Conservation (phyloP, 2,888 invertebrate species). For the Eutolmus rufibarbis region DNA sequence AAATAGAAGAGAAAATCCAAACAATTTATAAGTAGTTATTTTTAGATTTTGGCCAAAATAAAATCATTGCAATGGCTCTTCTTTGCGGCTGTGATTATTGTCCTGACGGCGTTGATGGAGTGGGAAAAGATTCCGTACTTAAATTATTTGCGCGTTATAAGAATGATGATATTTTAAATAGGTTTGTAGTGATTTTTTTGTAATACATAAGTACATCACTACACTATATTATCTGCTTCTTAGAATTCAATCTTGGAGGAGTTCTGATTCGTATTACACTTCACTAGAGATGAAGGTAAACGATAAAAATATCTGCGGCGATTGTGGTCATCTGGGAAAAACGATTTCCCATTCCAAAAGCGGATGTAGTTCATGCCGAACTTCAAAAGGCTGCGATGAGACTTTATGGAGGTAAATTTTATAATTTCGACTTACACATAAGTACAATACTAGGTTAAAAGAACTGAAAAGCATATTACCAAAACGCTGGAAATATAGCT, state of each 20-base stretch:
- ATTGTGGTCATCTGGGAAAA: conserved; percentile 77
- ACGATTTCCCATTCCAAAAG: conserved; percentile 68
- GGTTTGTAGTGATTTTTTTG: too few relatives aligned
- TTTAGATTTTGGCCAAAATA: conserved; percentile 76
- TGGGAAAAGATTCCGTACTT: conserved; percentile 80
- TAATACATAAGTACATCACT: too few relatives aligned
- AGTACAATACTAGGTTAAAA: background rate
- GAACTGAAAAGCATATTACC: too few relatives aligned
- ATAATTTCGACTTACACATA: background rate
- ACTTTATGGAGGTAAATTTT: conserved; percentile 67
- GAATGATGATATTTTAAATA: conserved; percentile 71
- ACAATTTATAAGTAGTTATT: background rate
- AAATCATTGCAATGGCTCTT: conserved; percentile 83
- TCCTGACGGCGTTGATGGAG: conserved; percentile 75
- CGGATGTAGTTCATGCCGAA: conserved; percentile 73
- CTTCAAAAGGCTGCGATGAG: conserved; percentile 69
- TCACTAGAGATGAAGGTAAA: conserved; percentile 65
- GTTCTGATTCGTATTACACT: conserved; percentile 66
- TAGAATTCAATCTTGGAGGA: conserved; percentile 72
- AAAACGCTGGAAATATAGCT: too few relatives aligned
- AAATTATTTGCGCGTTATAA: conserved; percentile 72
- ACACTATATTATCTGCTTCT: too few relatives aligned
- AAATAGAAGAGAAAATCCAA: too few relatives aligned
- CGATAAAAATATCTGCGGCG: conserved; percentile 71
- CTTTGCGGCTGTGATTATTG: conserved; percentile 89